phyloP scores from a whole-genome alignment of 2,888 invertebrate genomes.

The Tromatobia lineatoria region DNA sequence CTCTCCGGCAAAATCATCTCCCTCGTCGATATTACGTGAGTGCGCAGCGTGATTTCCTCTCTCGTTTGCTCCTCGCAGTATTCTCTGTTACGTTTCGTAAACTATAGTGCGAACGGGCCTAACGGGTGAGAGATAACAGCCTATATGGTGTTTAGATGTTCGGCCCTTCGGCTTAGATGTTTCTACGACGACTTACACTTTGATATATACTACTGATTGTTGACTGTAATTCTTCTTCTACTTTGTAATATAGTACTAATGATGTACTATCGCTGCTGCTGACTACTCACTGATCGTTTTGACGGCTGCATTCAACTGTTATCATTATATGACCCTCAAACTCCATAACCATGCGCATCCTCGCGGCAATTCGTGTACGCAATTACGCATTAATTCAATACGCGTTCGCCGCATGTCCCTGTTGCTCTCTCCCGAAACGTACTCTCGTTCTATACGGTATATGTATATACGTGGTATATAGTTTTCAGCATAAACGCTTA shows the following conservation, averaged over 20 bases:
- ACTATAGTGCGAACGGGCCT: slow-evolving; percentile 1
- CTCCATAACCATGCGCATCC: slow-evolving; percentile 13
- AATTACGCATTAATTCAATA: slow-evolving; percentile 38
- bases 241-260: not conserved
- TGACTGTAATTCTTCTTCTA: not conserved
- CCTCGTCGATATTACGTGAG: slow-evolving; percentile 50
- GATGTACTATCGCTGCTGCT: not conserved
- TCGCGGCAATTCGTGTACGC: slow-evolving; percentile 29
- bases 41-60: slow-evolving; percentile 36
- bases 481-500: slow-evolving; percentile 6
- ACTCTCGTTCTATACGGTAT: not conserved
- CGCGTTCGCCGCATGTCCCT: slow-evolving; percentile 15
- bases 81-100: not conserved
- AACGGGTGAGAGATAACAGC: slow-evolving; percentile 59
- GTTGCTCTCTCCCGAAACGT: not conserved
- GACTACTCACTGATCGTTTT: not conserved
- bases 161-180: slow-evolving; percentile 60
- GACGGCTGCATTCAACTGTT: slow-evolving; percentile 4
- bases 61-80: not conserved
- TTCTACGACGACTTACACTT: slow-evolving; percentile 51
- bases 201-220: slow-evolving; percentile 50
- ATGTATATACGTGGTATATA: not conserved
- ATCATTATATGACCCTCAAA: not conserved
- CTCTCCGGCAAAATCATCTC: slow-evolving; percentile 51
- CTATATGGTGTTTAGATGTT: slow-evolving; percentile 62